Conservation (phyloP, 2,888 invertebrate species). For the Saturnia pavonia region DNA sequence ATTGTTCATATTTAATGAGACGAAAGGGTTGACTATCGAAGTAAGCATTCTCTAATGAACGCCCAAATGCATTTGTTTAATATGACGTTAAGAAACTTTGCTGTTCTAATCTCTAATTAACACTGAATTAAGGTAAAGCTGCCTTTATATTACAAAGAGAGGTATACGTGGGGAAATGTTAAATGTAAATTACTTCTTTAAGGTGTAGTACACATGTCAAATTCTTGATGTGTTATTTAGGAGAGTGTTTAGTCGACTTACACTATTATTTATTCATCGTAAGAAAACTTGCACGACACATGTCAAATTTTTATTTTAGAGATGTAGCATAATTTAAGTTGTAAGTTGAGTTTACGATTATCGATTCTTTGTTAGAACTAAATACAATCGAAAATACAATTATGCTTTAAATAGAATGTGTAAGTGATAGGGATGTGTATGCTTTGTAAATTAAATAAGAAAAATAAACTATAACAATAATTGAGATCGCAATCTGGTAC, state of each 20-base stretch:
- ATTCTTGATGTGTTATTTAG: background rate
- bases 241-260: background rate
- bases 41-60: conserved; percentile 26
- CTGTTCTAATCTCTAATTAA: conserved; percentile 40
- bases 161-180: background rate
- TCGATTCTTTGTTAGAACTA: too few relatives aligned
- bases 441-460: too few relatives aligned
- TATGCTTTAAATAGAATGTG: too few relatives aligned
- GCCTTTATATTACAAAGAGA: conserved; percentile 24
- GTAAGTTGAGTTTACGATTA: too few relatives aligned
- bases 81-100: conserved; percentile 23
- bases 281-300: too few relatives aligned
- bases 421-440: too few relatives aligned
- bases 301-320: too few relatives aligned
- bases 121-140: conserved; percentile 35
- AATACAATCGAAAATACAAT: too few relatives aligned
- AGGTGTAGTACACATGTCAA: background rate
- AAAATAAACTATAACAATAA: too few relatives aligned
- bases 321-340: too few relatives aligned
- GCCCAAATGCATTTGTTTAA: conserved; percentile 42
- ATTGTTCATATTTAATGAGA: conserved; percentile 56
- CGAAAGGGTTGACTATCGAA: conserved; percentile 43
- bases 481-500: too few relatives aligned
- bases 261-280: too few relatives aligned
- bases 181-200: conserved; percentile 13